Base-by-base conservation (phyloP, 2,797 vertebrate species). In the Alosa sapidissima region DNA sequence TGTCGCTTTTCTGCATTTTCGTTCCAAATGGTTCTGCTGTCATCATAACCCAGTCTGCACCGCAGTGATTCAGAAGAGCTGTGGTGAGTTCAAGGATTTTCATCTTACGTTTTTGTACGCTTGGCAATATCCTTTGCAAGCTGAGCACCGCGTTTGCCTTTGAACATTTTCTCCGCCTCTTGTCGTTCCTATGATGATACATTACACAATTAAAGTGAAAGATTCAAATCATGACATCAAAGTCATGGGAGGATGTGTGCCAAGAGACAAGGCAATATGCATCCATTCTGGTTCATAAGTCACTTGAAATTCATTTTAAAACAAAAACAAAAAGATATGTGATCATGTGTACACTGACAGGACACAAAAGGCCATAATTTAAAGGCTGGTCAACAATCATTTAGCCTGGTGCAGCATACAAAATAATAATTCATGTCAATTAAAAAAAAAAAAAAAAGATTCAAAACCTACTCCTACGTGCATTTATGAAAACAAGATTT, bases 101-200 rank as follows among this genome's bases (percentile, higher is more conserved):
- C 92, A 88, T 97, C 98, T 99, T 98, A 99, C 98, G 98, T 99
- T 98, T 99, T 99, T 84, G 97, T 95, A 96, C 96, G 97, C 95
- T 96, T 98, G 96, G 96, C 97, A 97, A 99, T 98, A 96, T 99
- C 98, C 97, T 99, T 99, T 96, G 98, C 98, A 95, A 99, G 97
- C 90, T 99, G 98, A 95, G 98, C 97, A 95, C 98, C 98, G 92
- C 97, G 97, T 96, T 99, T 99, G 95, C 98, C 98, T 95, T 98
- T 99, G 97, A 99, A 99, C 98, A 99, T 98, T 97, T 97, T 98
- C 97, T 99, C 98, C 92, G 98, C 98, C 94, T 99, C 98, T 95
- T 99, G 97, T 91, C 98, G 97, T 96, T 99, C 98, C 98, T 99
- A 96, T 90, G 95, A 95, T 89, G 86, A 97, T 96, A 97, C 94